phyloP scores from a whole-genome alignment of 2,888 invertebrate species.

The Trachelus troglodyta region DNA sequence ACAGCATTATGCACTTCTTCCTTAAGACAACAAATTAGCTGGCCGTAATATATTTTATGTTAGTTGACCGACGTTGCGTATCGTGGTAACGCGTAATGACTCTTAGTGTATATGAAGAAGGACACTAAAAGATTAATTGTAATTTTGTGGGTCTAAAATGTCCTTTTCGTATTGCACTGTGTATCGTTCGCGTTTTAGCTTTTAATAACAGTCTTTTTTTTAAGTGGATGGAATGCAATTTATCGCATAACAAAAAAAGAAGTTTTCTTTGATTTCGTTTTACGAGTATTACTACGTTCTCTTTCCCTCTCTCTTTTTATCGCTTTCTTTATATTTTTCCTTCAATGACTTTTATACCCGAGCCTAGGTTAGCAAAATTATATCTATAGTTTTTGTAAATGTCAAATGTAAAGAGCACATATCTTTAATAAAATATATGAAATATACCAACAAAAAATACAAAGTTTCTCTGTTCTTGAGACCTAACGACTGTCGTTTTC shows the following conservation, averaged over 20 bases:
- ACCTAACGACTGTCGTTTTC: slow-evolving; percentile 20
- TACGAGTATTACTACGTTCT: background rate
- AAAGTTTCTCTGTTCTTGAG: slow-evolving; percentile 7
- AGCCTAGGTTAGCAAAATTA: slow-evolving; percentile 23
- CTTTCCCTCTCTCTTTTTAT: background rate
- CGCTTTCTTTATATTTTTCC: background rate
- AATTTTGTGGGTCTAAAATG: background rate
- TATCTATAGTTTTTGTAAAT: slow-evolving; percentile 10
- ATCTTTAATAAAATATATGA: slow-evolving; percentile 3
- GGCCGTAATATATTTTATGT: background rate
- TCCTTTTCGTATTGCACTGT: background rate
- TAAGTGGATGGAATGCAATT: background rate
- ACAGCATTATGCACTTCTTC: background rate
- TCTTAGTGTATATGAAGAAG: background rate
- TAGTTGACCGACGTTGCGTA: background rate
- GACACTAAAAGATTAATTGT: background rate
- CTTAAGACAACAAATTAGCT: background rate
- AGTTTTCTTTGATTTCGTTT: background rate
- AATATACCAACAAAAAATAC: slow-evolving; percentile 11
- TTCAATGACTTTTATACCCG: slow-evolving; percentile 18
- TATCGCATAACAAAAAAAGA: background rate
- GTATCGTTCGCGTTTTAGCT: background rate
- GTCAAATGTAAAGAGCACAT: slow-evolving; percentile 6
- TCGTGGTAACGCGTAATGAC: background rate
- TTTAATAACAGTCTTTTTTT: background rate